A percentile compares a stretch with the other conserved stretches of the same genome.
These are phyloP conservation scores for Cotesia typhae DNA, from an alignment of 1,140 invertebrate genomes.

Conservation along the genomic window DNA sequence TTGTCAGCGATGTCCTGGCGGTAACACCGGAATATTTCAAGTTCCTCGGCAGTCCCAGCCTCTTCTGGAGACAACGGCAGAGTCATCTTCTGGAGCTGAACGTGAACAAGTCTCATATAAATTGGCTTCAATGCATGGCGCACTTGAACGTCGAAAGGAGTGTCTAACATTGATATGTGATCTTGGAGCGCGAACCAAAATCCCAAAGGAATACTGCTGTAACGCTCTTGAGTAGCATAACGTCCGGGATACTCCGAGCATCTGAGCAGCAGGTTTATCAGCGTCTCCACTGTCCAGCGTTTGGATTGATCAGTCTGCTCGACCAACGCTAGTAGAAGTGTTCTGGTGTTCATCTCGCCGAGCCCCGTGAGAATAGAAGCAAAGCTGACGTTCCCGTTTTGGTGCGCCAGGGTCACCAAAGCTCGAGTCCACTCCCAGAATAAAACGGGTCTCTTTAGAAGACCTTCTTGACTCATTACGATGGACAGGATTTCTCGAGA, in stretches of 20 bases:
- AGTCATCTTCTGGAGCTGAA: constrained; percentile 74
- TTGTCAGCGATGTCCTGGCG: constrained; percentile 91
- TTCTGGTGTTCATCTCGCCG: constrained; percentile 56
- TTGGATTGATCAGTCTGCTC: constrained; percentile 56
- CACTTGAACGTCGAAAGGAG: constrained; percentile 64
- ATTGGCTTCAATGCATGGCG: constrained; percentile 70
- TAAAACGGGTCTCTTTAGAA: constrained; percentile 47
- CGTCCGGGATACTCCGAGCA: constrained; percentile 82
- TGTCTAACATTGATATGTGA: constrained; percentile 68
- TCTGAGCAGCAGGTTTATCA: constrained; percentile 73
- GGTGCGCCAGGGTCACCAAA: constrained; percentile 49
- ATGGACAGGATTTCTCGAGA: constrained; percentile 56
- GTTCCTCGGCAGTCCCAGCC: constrained; percentile 74
- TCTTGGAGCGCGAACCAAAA: constrained; percentile 93
- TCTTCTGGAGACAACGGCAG: constrained; percentile 59
- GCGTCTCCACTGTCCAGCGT: constrained; percentile 58
- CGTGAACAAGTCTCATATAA: constrained; percentile 72
- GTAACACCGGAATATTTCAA: constrained; percentile 88
- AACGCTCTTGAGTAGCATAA: constrained; percentile 82
- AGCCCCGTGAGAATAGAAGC: constrained; percentile 57
- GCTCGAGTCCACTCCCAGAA: constrained; percentile 58
- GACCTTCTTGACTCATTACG: constrained; percentile 49
- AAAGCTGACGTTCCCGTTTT: constrained; percentile 51
- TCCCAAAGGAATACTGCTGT: constrained; percentile 83
- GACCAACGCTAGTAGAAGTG: constrained; percentile 52